Base-by-base conservation (phyloP, 2,113 vertebrate genomes). In the Syngnathus floridae region DNA sequence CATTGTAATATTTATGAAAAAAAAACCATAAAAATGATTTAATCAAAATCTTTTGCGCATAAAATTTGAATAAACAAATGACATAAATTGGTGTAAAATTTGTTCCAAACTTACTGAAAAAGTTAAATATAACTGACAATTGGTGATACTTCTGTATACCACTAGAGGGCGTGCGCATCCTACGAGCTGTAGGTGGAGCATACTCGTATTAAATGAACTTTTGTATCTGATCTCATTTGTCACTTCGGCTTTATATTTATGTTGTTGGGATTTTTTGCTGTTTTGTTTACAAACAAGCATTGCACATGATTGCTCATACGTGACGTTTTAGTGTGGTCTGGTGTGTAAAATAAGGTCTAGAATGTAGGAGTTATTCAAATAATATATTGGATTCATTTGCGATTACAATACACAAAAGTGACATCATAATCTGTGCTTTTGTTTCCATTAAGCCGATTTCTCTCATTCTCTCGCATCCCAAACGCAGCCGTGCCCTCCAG, bases 311-410 rank as follows among this genome's bases (percentile, higher is more conserved):
- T 7, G 31, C 3, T 57, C 26, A 31, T 56, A 56, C 12, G 7
- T 57, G 26, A 36, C 63, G 38, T 64, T 48, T 70, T 16, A 31
- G 36, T 65, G 40, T 65, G 52, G 37, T 60, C 40, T 12, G 14
- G 22, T 38, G 37, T 71, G 37, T 49, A 35, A 46, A 52, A 21
- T 26, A 54, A 35, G 51, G 36, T 57, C 36, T 62, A 0, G 31
- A 31, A 57, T 57, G 10, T 26, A 48, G 72, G 67, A 70, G 73
- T 74, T 75, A 76, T 56, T 7, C 41, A 45, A 79, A 79, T 69
- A 84, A 82, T 78, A 72, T 58, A 79, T 70, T 69, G 77, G 71
- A 72, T 75, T 65, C 38, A 70, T 73, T 71, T 87, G 72, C 81
- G 69, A 73, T 59, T 78, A 83, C 74, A 72, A 36, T n/a, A 38